Percentiles rank a stretch among this genome's conserved stretches.
Conservation (phyloP, 2,113 vertebrate genomes). For the Channa argus region DNA sequence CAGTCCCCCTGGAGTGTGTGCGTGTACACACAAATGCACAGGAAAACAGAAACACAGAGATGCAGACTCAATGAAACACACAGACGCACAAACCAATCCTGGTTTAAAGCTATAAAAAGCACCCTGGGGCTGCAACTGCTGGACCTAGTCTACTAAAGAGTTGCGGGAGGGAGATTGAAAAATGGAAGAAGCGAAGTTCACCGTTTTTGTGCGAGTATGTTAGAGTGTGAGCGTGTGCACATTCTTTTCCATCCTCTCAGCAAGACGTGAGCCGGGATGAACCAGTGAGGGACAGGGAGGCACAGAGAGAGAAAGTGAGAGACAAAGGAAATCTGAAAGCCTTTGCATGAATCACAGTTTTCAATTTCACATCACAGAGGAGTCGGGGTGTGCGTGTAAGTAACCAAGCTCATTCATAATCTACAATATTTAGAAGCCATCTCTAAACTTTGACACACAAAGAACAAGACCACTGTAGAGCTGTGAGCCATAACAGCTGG, state of each 20-base stretch:
- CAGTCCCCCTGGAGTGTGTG: constrained; percentile 47
- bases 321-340: constrained; percentile 30
- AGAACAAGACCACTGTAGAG: constrained; percentile 38
- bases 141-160: constrained; percentile 31
- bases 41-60: constrained; percentile 26
- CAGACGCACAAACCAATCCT: constrained; percentile 34
- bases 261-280: constrained; percentile 14
- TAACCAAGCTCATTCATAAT: constrained; percentile 43
- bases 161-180: constrained; percentile 37
- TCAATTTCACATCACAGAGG: constrained; percentile 59
- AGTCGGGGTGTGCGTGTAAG: constrained; percentile 32
- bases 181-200: constrained; percentile 28
- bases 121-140: constrained; percentile 35
- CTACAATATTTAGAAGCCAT: constrained; percentile 37
- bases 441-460: constrained; percentile 31
- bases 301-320: constrained; percentile 6
- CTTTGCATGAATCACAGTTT: constrained; percentile 59
- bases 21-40: constrained; percentile 5
- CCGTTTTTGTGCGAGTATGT: constrained; percentile 2
- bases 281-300: not conserved
- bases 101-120: constrained; percentile 52
- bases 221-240: constrained; percentile 8
- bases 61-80: constrained; percentile 30
- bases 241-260: constrained; percentile 45
- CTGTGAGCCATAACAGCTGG: constrained; percentile 51